Evolutionary conservation across 2,113 vertebrate genomes (phyloP).

Genomic region (Ailurus styani): DNA sequence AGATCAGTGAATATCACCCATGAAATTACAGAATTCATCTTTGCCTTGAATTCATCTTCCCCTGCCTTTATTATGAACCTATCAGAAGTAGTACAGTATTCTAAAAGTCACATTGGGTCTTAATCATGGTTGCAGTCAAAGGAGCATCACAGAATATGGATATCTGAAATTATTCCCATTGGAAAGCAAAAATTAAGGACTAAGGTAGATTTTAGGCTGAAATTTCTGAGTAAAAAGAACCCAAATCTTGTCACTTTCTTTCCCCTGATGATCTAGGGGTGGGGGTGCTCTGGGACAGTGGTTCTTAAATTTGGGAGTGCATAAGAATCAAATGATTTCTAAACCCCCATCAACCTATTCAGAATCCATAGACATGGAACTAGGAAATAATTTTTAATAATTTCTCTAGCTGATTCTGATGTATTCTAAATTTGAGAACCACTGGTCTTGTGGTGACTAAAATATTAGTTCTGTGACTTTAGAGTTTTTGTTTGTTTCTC

Average conservation of each 20-base stretch:
- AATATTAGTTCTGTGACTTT: not conserved
- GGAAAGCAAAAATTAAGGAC: not conserved
- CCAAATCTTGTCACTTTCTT: not conserved
- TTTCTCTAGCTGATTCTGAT: not conserved
- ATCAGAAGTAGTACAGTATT: not conserved
- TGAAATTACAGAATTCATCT: not conserved
- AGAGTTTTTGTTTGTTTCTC: slow-evolving; percentile 8
- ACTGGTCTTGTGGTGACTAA: not conserved
- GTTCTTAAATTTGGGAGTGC: not conserved
- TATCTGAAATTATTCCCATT: not conserved
- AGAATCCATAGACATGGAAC: not conserved
- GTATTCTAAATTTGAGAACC: not conserved
- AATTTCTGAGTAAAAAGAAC: not conserved
- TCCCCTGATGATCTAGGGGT: not conserved
- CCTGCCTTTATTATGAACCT: not conserved
- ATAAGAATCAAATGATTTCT: not conserved
- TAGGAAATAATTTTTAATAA: not conserved
- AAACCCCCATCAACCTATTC: not conserved
- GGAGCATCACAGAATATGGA: not conserved
- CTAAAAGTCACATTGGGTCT: not conserved
- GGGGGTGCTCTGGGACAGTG: not conserved
- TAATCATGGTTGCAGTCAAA: not conserved
- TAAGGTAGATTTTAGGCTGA: not conserved
- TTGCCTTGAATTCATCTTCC: slow-evolving; percentile 3
- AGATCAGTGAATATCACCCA: not conserved